Evolutionary conservation across 2,797 vertebrate species (phyloP), one percentile per base, ranked within the genome.

Genomic region (Cynodonichthys magdalenae): DNA sequence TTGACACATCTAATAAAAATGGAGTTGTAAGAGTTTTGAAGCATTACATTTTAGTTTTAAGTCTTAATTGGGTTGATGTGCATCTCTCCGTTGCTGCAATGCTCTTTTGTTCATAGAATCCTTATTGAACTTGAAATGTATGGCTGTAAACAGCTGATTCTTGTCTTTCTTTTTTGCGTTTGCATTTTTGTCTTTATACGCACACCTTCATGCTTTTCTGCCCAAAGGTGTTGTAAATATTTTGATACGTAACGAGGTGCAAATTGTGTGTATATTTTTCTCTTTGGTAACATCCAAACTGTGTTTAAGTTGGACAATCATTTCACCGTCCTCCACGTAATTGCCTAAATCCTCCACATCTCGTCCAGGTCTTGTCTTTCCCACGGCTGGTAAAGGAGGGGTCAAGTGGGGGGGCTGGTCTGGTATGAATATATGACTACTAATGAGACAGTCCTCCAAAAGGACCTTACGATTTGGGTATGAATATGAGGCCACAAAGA

Each of bases 351-450:
- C 75, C 63, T 87, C 51, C 57, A 61, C 77, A 67, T 79, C 81
- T 86, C 69, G 66, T 68, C 84, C 83, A 76, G 79, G 77, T 77
- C 86, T 83, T 84, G 82, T 88, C 74, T 91, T 94, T 94, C 93
- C 93, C 93, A 94, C 92, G 92, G 86, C 83, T 90, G 87, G 86
- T 80, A 87, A 88, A 84, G 87, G 86, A 91, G 87, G 92, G 93
- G 93, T 94, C 91, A 92, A 93, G 92, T 90, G 79, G 83, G 87
- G 81, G 86, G 87, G 87, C 83, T 82, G 85, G 85, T 75, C 80
- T 83, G 74, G 88, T 89, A 92, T 93, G 93, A 94, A 94, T 94
- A 93, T 90, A 92, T 91, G 89, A 91, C 91, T 92, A 89, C 92
- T 93, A 93, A 94, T 93, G 91, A 93, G 92, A 81, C 46, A 15